Base-by-base conservation (phyloP, 1,140 invertebrate genomes). In the Helicoverpa armigera region DNA sequence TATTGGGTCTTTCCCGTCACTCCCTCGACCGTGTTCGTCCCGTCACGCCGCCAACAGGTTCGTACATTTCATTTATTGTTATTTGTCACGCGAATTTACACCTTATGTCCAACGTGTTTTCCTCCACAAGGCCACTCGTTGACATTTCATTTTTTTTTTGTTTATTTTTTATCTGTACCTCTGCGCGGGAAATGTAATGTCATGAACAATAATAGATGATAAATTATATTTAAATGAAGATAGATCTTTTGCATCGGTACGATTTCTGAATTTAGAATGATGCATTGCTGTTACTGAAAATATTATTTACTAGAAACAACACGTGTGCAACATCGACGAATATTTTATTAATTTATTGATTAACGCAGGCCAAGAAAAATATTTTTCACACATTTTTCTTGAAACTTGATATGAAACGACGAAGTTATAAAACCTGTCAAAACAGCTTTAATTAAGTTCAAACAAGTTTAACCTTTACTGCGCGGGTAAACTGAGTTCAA, bases 21-120 rank as follows among this genome's bases (percentile, higher is more conserved):
- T 92, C 85, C 88, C 81, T 82, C 81, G 85, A 80, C 79, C 86
- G 88, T 88, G 83, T 79, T 81, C 88, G 89, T 85, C 80, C 87
- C 86, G 86, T 88, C 84, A 86, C 87, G 88, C 86, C 85, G 89
- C 83, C 56, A 60, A 73, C 83, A 88, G 88, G 89, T 90, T 89
- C 81, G 89, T 90, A 85, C 81, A 78, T 43, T 54, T 60, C 12
- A 82, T 82, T 82, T 84, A 58, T 65, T 73, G 48, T 75, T 56
- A 31, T 43, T 58, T 65, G 72, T 51, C 84, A 87, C 82, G 81
- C 86, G 50, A 89, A 79, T 82, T 74, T 82, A 72, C 63, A 84
- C 87, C 85, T 83, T 88, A 89, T 85, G 13, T 53, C 60, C 63
- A n/a, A 51, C 10, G 16, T n/a, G 35, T 76, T 53, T 65, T 65